Percentiles rank a stretch among this genome's conserved stretches.
These are phyloP conservation scores for Salticus scenicus DNA, from an alignment of 2,888 invertebrate species.

Conservation along the genomic window DNA sequence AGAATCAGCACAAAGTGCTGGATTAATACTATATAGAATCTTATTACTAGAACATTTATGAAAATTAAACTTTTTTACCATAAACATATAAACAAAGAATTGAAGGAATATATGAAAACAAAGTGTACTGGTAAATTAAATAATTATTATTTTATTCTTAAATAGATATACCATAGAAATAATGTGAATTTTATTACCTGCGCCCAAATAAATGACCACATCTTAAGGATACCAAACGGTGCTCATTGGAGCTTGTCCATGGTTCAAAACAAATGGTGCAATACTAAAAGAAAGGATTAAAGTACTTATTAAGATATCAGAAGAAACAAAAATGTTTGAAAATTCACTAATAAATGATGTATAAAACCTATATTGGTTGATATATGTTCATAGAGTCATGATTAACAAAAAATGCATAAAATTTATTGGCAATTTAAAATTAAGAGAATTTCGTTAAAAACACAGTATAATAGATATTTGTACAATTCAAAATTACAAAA, in stretches of 20 bases:
- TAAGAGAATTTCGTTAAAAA: neutral
- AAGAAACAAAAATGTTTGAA: neutral
- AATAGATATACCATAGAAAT: neutral
- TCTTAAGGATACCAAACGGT: slow-evolving; percentile 88
- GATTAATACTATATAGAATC: too few species aligned
- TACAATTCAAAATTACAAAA: neutral
- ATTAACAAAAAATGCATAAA: neutral
- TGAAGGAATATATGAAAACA: neutral
- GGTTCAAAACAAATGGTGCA: slow-evolving; percentile 93
- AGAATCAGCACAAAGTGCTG: neutral
- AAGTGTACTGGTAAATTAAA: neutral
- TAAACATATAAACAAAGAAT: neutral
- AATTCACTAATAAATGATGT: too few species aligned
- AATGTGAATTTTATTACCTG: slow-evolving; percentile 72
- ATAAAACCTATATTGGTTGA: too few species aligned
- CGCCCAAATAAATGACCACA: slow-evolving; percentile 95
- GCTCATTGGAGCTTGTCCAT: slow-evolving; percentile 90
- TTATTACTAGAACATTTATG: too few species aligned
- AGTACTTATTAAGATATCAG: neutral
- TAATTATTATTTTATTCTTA: neutral
- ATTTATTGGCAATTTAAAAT: too few species aligned
- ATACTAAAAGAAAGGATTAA: slow-evolving; percentile 9
- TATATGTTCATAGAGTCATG: too few species aligned
- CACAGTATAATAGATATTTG: neutral
- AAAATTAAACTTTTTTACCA: too few species aligned